Percentiles rank a stretch among this genome's conserved stretches.
These are phyloP conservation scores for Lycocerus yunnanus DNA, from an alignment of 2,888 invertebrate genomes.

Conservation along the genomic window DNA sequence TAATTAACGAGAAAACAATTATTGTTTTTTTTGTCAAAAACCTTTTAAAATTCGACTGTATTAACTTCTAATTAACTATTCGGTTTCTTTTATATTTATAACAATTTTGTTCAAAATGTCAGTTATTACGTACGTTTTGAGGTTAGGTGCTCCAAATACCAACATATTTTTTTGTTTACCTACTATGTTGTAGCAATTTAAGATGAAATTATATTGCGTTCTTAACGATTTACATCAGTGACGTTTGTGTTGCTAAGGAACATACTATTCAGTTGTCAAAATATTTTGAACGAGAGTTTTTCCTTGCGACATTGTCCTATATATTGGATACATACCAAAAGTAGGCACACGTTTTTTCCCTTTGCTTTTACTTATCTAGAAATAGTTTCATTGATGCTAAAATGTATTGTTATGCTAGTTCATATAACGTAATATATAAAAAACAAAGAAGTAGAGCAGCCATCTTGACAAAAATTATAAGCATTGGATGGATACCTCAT, in stretches of 20 bases:
- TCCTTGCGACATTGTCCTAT: neutral
- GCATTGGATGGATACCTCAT: neutral
- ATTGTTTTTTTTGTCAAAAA: neutral
- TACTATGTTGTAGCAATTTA: neutral
- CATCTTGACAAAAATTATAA: neutral
- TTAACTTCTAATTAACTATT: neutral
- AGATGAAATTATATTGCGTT: neutral
- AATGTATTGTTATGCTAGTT: too few relatives aligned
- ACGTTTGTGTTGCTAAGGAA: neutral
- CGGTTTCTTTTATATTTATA: neutral
- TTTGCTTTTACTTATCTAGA: too few relatives aligned
- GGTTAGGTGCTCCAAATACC: neutral
- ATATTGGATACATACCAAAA: neutral
- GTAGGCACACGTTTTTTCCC: too few relatives aligned
- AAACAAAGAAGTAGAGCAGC: neutral
- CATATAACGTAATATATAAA: too few relatives aligned
- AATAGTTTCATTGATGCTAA: too few relatives aligned
- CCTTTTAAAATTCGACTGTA: neutral
- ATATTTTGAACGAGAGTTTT: neutral
- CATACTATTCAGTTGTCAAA: neutral
- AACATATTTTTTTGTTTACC: neutral
- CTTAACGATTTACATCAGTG: neutral
- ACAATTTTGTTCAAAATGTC: neutral
- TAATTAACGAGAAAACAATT: neutral
- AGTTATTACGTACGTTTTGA: neutral